Evolutionary conservation across 2,888 invertebrate species (phyloP), one percentile per base, ranked within the genome.

Genomic region (Tetragnatha montana): DNA sequence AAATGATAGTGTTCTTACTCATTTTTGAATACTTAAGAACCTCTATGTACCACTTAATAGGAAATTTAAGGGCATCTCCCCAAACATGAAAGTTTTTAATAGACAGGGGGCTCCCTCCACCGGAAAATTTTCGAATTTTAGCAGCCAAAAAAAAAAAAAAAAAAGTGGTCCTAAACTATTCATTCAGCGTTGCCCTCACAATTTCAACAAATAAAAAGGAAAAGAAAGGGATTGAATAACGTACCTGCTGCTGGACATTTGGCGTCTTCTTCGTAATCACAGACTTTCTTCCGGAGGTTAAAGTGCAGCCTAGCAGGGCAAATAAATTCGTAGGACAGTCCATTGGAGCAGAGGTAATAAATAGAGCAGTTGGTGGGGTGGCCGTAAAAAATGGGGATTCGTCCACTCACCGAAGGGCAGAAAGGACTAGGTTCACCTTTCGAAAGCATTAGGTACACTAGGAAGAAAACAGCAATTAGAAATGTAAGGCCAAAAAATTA

Each of bases 291-390:
- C 0, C 75, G n/a, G 3, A 87, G 71, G 10, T 90, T 90, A 35
- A 90, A 90, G 69, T 90, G 90, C 0, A 90, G 76, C 17, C 83
- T 73, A 12, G 90, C 71, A 6, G 90, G 90, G 35, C 90, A 90
- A 8, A 50, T 35, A 71, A 87, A 87, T 73, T 87, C 71, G 60
- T 87, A 90, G 10, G 90, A 83, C 3, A 81, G 49, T 21, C 90
- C 90, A 49, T 90, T 75, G n/a, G 71, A 60, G 35, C 90, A 90
- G 80, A 90, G 73, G 69, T 74, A 90, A 22, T 90, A 90, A 8
- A 83, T n/a, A 7, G 87, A 87, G 50, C 90, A 90, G 83, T 90
- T 90, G 70, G 74, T 21, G 8, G 87, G 82, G 21, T 90, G 87
- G 0, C 76, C 83, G 19, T 78, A 90, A 47, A 90, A 90, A 4